Conservation (phyloP, 2,888 invertebrate genomes). For the Biston stratarius region DNA sequence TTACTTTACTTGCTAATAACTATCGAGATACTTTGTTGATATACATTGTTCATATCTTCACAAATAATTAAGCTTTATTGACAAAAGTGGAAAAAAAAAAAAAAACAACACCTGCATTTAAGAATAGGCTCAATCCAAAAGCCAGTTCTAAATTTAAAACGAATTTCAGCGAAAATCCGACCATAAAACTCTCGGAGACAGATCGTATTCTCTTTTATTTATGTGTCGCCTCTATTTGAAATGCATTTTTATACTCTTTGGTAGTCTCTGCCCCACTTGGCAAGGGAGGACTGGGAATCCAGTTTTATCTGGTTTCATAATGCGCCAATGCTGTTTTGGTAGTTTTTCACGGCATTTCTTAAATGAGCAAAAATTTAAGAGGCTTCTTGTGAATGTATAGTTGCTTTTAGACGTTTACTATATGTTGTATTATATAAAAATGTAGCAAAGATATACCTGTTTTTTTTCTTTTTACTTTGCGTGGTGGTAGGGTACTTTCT, state of each 20-base stretch:
- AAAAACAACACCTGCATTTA: too few relatives aligned
- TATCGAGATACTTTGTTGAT: too few relatives aligned
- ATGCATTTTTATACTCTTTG: constrained; percentile 34
- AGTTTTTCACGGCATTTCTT: constrained; percentile 1
- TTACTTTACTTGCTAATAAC: too few relatives aligned
- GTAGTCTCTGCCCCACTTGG: constrained; percentile 21
- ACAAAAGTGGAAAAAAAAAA: too few relatives aligned
- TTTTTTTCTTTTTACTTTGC: too few relatives aligned
- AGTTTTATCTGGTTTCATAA: constrained; percentile 21
- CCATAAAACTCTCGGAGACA: constrained; percentile 19
- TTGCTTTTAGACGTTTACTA: too few relatives aligned
- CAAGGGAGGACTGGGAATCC: constrained; percentile 5
- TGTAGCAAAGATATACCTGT: too few relatives aligned
- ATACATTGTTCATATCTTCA: too few relatives aligned
- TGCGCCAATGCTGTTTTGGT: constrained; percentile 13
- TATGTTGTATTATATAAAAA: too few relatives aligned
- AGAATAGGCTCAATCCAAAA: constrained; percentile 3
- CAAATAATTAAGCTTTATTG: too few relatives aligned
- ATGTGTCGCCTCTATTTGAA: constrained; percentile 26
- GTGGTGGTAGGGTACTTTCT: too few relatives aligned
- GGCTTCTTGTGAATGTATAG: constrained; percentile 1
- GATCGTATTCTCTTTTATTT: constrained; percentile 20
- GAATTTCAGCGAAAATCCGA: constrained; percentile 17
- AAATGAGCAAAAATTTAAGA: constrained; percentile 4
- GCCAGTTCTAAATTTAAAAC: constrained; percentile 9